phyloP scores from a whole-genome alignment of 2,888 invertebrate species.

The Trachelus tabidus region DNA sequence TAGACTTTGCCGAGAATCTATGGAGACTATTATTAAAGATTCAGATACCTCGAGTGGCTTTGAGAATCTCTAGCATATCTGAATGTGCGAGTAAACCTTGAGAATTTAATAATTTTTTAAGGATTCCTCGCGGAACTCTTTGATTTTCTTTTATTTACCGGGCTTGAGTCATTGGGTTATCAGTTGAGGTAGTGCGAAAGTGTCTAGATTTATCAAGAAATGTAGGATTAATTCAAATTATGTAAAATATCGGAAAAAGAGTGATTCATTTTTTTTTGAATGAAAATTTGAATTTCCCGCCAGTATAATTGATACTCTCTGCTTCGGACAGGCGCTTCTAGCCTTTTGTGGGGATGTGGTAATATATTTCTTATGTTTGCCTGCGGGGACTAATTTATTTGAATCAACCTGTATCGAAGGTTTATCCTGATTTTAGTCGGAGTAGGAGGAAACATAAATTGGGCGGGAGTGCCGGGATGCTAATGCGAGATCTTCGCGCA shows the following conservation, averaged over 20 bases:
- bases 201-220: background rate
- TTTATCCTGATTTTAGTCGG: background rate
- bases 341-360: no score
- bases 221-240: background rate
- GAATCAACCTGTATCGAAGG: background rate
- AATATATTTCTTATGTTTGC: background rate
- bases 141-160: background rate
- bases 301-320: no score
- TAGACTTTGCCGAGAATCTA: background rate
- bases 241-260: background rate
- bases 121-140: background rate
- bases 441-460: conserved; percentile 42
- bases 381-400: background rate
- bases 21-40: background rate
- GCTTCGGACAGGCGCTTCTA: no score
- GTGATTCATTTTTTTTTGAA: no score
- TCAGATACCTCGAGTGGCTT: background rate
- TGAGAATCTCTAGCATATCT: background rate
- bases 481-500: conserved; percentile 46
- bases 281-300: no score
- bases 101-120: background rate
- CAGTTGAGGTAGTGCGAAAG: background rate
- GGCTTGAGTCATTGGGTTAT: background rate
- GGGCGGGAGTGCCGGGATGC: conserved; percentile 42
- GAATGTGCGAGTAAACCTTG: background rate